Base-by-base conservation (phyloP, 2,888 invertebrate species). In the Pseudanteris insignis region DNA sequence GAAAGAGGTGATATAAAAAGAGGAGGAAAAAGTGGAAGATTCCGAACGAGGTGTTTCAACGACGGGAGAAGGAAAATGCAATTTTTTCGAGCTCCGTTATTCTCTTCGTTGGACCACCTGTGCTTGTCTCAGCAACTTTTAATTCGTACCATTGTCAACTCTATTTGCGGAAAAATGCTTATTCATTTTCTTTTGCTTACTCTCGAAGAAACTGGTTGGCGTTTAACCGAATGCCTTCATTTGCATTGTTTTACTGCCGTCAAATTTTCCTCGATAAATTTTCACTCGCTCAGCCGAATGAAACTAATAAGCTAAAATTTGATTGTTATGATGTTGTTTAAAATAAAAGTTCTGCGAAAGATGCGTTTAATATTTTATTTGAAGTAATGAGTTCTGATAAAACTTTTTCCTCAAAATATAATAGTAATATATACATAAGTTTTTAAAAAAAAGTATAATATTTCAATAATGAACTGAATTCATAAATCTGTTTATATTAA, bases 101-200 rank as follows among this genome's bases (percentile, higher is more conserved):
- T 68, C 62, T 67, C 32, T 47, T 36, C 60, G 54, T 41, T 21
- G 65, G 72, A 70, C 70, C 72, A 75, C 70, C 72, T 74, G 72
- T 67, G 71, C 72, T 70, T 69, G 67, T 69, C 70, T 69, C 70
- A 70, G 71, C 71, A 74, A 76, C 72, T 77, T 77, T 76, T 70
- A 75, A 77, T 77, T 76, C 74, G 67, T 70, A 70, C 71, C 64
- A 76, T 77, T 75, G 77, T 76, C 73, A 72, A 67, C 64, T 70
- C 67, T 74, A 72, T 75, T 75, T 71, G 71, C 70, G 67, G 75
- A 72, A 73, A 75, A 77, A 78, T 77, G 74, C 79, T 79, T 78
- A 79, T 78, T 78, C 78, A 73, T 77, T 79, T 77, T 68, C 70
- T 70, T 68, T 77, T 71, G 71, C 70, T 71, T 67, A 70, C 69